phyloP scores from a whole-genome alignment of 2,888 invertebrate genomes.

The Drosophila suboccidentalis region DNA sequence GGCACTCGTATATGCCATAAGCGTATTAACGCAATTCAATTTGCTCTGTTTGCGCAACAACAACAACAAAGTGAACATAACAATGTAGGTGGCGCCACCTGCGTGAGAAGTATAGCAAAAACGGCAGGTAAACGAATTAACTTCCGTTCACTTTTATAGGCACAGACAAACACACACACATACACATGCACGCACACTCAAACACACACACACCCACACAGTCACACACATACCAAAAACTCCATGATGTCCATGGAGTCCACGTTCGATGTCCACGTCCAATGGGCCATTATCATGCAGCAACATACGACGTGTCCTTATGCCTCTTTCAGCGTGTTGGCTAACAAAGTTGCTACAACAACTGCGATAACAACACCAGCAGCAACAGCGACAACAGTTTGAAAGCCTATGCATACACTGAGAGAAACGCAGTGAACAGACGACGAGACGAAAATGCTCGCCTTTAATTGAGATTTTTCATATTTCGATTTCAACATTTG shows the following conservation, averaged over 20 bases:
- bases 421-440: neutral
- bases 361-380: conserved; percentile 23
- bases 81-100: conserved; percentile 69
- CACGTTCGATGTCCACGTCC: conserved; percentile 33
- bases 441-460: neutral
- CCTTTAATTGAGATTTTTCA: no score
- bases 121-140: conserved; percentile 76
- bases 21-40: conserved; percentile 81
- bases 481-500: no score
- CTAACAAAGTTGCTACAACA: conserved; percentile 58
- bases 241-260: conserved; percentile 52
- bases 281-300: conserved; percentile 60
- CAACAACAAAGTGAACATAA: conserved; percentile 39
- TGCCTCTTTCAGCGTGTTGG: conserved; percentile 43
- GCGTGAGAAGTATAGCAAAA: conserved; percentile 53
- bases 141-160: conserved; percentile 78
- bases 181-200: conserved; percentile 10
- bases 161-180: conserved; percentile 38
- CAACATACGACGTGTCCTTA: conserved; percentile 40
- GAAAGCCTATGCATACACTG: conserved; percentile 31
- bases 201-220: conserved; percentile 12
- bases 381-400: conserved; percentile 3
- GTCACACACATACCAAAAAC: conserved; percentile 36
- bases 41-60: conserved; percentile 57
- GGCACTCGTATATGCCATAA: conserved; percentile 66